A percentile compares a stretch with the other conserved stretches of the same genome.
phyloP scores from a whole-genome alignment of 37 sponge, comb jelly and placozoan species.

The Agelas oroides region DNA sequence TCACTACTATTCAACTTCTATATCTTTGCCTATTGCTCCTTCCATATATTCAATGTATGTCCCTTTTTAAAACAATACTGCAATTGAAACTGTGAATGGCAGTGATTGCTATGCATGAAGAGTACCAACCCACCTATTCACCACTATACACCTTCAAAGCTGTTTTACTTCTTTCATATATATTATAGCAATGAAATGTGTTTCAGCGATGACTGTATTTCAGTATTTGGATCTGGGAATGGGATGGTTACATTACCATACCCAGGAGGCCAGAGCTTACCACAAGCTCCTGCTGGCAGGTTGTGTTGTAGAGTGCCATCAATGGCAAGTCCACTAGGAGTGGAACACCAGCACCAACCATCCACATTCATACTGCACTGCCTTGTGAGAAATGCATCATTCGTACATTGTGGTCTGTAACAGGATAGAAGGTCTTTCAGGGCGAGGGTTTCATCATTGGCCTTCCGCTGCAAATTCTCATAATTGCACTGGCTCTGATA shows the following conservation, averaged over 20 bases:
- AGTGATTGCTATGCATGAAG: too few relatives aligned
- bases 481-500: neutral
- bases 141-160: too few relatives aligned
- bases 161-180: too few relatives aligned
- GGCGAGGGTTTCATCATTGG: neutral
- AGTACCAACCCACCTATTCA: too few relatives aligned
- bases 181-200: too few relatives aligned
- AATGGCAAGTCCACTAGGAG: conserved; percentile 24
- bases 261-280: conserved; percentile 41
- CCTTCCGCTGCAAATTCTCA: neutral
- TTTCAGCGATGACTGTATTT: too few relatives aligned
- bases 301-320: conserved; percentile 6
- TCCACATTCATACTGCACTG: conserved; percentile 15
- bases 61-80: too few relatives aligned
- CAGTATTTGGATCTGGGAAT: too few relatives aligned
- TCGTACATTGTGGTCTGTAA: conserved; percentile 35
- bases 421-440: conserved; percentile 4
- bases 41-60: too few relatives aligned
- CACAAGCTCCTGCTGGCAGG: conserved; percentile 10
- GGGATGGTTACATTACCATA: too few relatives aligned
- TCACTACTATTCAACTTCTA: too few relatives aligned
- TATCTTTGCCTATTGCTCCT: neutral
- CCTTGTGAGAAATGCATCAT: neutral
- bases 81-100: too few relatives aligned
- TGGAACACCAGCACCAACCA: conserved; percentile 65